These are phyloP conservation scores for Isoperla grammatica DNA, from an alignment of 2,888 invertebrate species.

Conservation along the genomic window DNA sequence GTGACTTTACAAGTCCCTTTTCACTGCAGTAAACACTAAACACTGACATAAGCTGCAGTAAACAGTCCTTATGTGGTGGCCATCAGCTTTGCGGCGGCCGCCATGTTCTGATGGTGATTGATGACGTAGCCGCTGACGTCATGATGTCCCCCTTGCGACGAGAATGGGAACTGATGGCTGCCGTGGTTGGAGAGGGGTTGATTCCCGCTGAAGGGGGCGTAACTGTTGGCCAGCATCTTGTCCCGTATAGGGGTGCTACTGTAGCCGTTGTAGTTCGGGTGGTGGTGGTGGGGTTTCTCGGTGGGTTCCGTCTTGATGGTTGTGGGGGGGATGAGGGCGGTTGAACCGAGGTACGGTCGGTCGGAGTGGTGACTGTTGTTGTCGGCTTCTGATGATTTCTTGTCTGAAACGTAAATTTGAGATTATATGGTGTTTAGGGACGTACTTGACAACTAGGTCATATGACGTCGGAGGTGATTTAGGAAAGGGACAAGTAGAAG, in stretches of 20 bases:
- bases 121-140: constrained; percentile 24
- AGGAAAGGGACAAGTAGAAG: no score
- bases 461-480: no score
- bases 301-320: constrained; percentile 25
- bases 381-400: constrained; percentile 31
- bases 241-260: background rate
- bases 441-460: no score
- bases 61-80: constrained; percentile 60
- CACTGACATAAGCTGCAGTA: no score
- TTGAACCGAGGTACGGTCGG: constrained; percentile 52
- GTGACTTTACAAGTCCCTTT: no score
- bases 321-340: constrained; percentile 49
- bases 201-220: constrained; percentile 19
- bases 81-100: constrained; percentile 77
- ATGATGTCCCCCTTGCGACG: constrained; percentile 4
- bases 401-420: constrained; percentile 2
- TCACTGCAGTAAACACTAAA: no score
- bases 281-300: constrained; percentile 20
- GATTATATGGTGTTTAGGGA: no score
- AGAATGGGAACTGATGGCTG: constrained; percentile 9
- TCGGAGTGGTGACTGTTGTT: constrained; percentile 35
- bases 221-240: constrained; percentile 2
- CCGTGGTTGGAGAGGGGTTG: constrained; percentile 15
- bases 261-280: constrained; percentile 15
- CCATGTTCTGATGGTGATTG: constrained; percentile 76